These are phyloP conservation scores for Schizaphis graminum DNA, from an alignment of 2,888 invertebrate species.

Conservation along the genomic window DNA sequence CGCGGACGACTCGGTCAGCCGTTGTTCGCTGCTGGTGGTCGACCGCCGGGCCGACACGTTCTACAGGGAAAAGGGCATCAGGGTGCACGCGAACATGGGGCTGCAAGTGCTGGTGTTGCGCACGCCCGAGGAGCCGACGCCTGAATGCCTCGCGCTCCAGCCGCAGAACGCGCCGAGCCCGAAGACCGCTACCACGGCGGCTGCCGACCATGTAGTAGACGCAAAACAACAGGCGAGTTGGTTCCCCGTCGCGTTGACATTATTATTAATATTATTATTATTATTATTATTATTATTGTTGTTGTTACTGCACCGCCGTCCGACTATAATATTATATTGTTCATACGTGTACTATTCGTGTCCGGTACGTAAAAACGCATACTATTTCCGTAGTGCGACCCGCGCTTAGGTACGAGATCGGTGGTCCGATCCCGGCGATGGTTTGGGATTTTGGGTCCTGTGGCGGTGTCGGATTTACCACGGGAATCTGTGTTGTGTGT, in stretches of 20 bases:
- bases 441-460: background rate
- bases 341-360: too few relatives aligned
- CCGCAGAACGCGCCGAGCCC: background rate
- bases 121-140: conserved; percentile 45
- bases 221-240: conserved; percentile 28
- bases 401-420: background rate
- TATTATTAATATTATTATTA: background rate
- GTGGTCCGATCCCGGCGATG: background rate
- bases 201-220: background rate
- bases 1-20: background rate
- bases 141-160: conserved; percentile 27
- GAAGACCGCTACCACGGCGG: background rate
- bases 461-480: background rate
- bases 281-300: too few relatives aligned
- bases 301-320: too few relatives aligned
- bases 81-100: conserved; percentile 43
- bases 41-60: conserved; percentile 81
- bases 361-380: background rate
- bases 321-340: background rate
- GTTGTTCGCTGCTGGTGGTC: conserved; percentile 80
- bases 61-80: conserved; percentile 72
- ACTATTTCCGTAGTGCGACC: background rate
- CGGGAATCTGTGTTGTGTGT: background rate
- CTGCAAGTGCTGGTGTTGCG: conserved; percentile 43
- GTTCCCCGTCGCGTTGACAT: background rate